These are phyloP conservation scores for Drosophila meridiana DNA, from an alignment of 2,888 invertebrate species.

Conservation along the genomic window DNA sequence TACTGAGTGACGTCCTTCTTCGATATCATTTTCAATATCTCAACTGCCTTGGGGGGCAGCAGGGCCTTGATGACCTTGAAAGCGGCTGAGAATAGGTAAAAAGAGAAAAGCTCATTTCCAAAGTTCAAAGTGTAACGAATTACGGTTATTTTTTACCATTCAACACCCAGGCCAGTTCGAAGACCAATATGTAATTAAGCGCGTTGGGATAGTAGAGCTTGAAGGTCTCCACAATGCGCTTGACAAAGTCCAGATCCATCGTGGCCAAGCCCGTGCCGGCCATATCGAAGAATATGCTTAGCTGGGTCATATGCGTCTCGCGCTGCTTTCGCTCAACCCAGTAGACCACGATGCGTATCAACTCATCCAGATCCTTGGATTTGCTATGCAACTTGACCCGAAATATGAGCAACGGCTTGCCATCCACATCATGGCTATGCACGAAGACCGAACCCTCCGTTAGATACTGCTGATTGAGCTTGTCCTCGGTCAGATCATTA, in stretches of 20 bases:
- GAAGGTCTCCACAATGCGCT: constrained; percentile 93
- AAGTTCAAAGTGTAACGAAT: constrained; percentile 10
- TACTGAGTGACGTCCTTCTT: constrained; percentile 91
- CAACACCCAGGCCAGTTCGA: constrained; percentile 97
- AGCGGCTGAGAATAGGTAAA: constrained; percentile 88
- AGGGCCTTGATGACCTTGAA: constrained; percentile 95
- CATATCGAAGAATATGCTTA: constrained; percentile 96
- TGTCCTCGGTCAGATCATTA: constrained; percentile 90
- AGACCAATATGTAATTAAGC: constrained; percentile 95
- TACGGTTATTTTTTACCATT: constrained; percentile 87
- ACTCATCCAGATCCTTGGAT: constrained; percentile 89
- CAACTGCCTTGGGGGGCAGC: constrained; percentile 94
- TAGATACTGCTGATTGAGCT: constrained; percentile 90
- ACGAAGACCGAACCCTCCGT: constrained; percentile 92
- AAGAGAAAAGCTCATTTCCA: constrained; percentile 9
- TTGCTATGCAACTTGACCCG: constrained; percentile 93
- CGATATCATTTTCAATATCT: constrained; percentile 93
- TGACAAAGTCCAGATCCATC: constrained; percentile 96
- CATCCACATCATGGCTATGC: constrained; percentile 92
- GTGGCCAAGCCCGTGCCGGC: constrained; percentile 93
- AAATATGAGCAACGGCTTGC: constrained; percentile 91
- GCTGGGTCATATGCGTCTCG: constrained; percentile 90
- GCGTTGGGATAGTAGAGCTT: constrained; percentile 95
- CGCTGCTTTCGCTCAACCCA: constrained; percentile 87
- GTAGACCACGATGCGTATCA: constrained; percentile 93